These are phyloP conservation scores for Siphamia tubifer DNA, from an alignment of 2,113 vertebrate genomes.

Conservation along the genomic window DNA sequence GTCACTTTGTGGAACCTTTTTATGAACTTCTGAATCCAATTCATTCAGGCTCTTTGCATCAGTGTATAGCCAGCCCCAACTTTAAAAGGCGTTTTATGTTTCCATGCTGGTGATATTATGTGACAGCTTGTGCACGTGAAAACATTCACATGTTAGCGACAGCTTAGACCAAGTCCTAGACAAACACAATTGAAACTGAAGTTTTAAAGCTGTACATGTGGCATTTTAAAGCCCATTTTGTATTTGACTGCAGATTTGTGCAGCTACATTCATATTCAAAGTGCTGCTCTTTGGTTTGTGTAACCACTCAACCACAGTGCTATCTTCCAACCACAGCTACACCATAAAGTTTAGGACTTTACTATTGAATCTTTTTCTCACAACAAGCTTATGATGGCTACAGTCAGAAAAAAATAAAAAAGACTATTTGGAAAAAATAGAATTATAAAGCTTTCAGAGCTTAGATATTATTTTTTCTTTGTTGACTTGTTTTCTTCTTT, in stretches of 20 bases:
- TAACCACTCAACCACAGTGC: slow-evolving; percentile 21
- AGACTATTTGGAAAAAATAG: neutral
- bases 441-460: slow-evolving; percentile 10
- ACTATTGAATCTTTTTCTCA: slow-evolving; percentile 19
- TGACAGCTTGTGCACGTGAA: neutral
- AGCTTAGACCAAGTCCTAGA: too few relatives aligned
- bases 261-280: slow-evolving; percentile 53
- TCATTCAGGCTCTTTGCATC: neutral
- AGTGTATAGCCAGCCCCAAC: neutral
- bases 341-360: slow-evolving; percentile 34
- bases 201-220: slow-evolving; percentile 9
- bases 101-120: neutral
- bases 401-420: slow-evolving; percentile 1
- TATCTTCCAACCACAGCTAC: slow-evolving; percentile 40
- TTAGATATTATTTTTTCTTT: slow-evolving; percentile 1
- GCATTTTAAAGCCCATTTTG: slow-evolving; percentile 18
- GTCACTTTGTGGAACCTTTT: neutral
- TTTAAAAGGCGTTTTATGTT: neutral
- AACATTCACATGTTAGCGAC: neutral
- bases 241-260: slow-evolving; percentile 31
- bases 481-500: slow-evolving; percentile 9
- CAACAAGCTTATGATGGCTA: slow-evolving; percentile 7
- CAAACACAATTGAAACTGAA: neutral
- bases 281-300: slow-evolving; percentile 28
- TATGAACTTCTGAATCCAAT: neutral